Conservation (phyloP, 2,113 vertebrate species). For the Callionymus lyra region DNA sequence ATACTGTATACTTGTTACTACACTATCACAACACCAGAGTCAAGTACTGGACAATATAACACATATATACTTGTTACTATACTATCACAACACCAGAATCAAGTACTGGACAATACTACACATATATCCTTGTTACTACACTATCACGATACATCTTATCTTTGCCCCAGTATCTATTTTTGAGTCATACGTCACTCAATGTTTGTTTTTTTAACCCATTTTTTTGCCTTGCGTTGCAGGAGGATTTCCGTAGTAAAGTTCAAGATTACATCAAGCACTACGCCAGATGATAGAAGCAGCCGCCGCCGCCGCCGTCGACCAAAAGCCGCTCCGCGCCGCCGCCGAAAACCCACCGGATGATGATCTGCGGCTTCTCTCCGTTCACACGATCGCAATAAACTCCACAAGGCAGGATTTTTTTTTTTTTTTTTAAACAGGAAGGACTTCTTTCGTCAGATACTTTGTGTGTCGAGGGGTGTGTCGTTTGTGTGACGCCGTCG, state of each 20-base stretch:
- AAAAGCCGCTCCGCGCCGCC: constrained; percentile 45
- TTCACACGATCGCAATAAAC: constrained; percentile 37
- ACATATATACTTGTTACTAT: no score
- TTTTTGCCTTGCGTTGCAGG: constrained; percentile 56
- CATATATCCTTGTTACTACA: no score
- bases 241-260: constrained; percentile 88
- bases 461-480: constrained; percentile 12
- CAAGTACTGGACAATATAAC: no score
- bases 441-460: constrained; percentile 26
- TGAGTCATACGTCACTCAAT: not conserved
- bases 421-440: constrained; percentile 3
- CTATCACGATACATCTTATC: no score
- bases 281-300: constrained; percentile 81
- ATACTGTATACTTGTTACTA: no score
- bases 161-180: no score
- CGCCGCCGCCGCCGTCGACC: constrained; percentile 38
- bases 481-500: not conserved
- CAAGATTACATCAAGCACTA: constrained; percentile 91
- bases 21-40: no score
- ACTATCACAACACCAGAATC: no score
- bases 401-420: constrained; percentile 8
- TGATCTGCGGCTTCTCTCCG: constrained; percentile 25
- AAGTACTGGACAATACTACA: no score
- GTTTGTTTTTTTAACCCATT: not conserved
- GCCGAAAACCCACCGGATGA: constrained; percentile 33